Evolutionary conservation across 2,888 invertebrate species (phyloP).

Genomic region (Biston betularia): DNA sequence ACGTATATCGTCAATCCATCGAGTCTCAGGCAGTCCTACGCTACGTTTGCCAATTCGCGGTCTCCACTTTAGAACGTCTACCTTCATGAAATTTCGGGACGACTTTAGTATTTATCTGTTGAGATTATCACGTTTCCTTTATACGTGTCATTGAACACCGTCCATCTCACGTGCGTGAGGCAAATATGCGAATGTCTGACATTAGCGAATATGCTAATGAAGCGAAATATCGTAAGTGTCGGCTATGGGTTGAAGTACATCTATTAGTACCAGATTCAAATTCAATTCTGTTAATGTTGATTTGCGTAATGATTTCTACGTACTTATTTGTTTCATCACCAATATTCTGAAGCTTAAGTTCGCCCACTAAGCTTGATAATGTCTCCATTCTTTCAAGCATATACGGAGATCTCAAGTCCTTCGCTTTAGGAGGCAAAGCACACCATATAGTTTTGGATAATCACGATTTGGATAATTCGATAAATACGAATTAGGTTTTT

Average conservation of each 20-base stretch:
- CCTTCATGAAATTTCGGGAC: too few relatives aligned
- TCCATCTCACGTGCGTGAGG: not conserved
- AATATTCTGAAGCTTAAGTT: not conserved
- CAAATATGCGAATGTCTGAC: constrained; percentile 39
- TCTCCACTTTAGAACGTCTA: too few relatives aligned
- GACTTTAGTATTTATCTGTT: too few relatives aligned
- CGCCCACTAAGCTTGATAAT: constrained; percentile 5
- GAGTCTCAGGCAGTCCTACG: too few relatives aligned
- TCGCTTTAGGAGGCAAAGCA: too few relatives aligned
- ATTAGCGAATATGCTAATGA: constrained; percentile 57
- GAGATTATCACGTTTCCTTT: not conserved
- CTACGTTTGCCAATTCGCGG: too few relatives aligned
- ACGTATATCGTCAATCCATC: too few relatives aligned
- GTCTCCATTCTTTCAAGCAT: not conserved
- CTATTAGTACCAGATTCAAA: constrained; percentile 18
- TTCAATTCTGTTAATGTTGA: constrained; percentile 13
- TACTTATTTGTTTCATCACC: not conserved
- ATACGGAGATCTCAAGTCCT: not conserved
- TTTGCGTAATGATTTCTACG: constrained; percentile 16
- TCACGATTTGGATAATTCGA: too few relatives aligned
- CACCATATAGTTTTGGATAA: too few relatives aligned
- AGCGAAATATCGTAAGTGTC: constrained; percentile 44
- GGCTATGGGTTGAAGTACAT: constrained; percentile 9
- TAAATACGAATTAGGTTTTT: too few relatives aligned
- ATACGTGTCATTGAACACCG: constrained; percentile 14